Evolutionary conservation across 1,140 invertebrate genomes (phyloP), one percentile per base, ranked within the genome.

Genomic region (Drosophila serrata): DNA sequence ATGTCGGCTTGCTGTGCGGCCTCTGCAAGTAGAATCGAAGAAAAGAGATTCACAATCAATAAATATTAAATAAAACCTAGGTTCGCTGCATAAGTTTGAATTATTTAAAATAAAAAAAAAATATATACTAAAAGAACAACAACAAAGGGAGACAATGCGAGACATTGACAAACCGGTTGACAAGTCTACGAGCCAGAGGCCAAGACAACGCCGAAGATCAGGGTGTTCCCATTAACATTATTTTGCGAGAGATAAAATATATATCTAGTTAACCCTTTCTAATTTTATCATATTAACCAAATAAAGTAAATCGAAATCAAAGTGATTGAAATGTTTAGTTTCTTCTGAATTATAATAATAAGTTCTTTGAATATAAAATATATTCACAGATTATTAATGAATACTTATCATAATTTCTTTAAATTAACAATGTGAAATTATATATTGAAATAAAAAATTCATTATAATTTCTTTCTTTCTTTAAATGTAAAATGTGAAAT

Each of bases 21-120:
- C 53, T 75, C 82, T 86, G 82, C 67, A 88, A 88, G 69, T 73
- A 72, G 68, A 73, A 72, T 39, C 65, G 17, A 42, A 55, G 4
- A 31, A 48, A 68, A 33, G 35, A 49, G 7, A 40, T 15, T 37
- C 62, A 46, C 61, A 46, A 73, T 73, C 69, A 73, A 73, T 73
- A 72, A 73, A 73, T 59, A 73, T 73, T 43, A 73, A 73, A 72
- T 72, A 72, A 72, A 39, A 35, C 65, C 39, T 9, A 22, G 17
- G 46, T 40, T 72, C 43, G 68, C 51, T 72, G 65, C 69, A 73
- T 59, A 72, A 72, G 69, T 73, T 73, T 42, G 35, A 72, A 72
- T 72, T 72, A 53, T 59, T 73, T 37, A 73, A 65, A 43, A 1
- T 12, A 3, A 19, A 13, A 24, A 24, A 24, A 24, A 24, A 4